Percentiles rank a stretch among this genome's conserved stretches.
Conservation (phyloP, 2,113 vertebrate genomes). For the Zootoca vivipara region DNA sequence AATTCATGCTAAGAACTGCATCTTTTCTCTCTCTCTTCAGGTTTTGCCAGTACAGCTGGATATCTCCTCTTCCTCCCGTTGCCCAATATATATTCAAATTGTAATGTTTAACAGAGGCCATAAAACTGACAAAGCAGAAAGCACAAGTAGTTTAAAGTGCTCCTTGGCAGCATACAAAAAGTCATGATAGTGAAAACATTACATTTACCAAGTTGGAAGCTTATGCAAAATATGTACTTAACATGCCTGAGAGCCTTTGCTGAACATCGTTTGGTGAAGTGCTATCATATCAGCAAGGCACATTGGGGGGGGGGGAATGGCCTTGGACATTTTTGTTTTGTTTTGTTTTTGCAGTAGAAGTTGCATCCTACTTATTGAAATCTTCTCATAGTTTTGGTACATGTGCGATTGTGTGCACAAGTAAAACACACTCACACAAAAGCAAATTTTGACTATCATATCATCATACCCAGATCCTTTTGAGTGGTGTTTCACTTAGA, state of each 20-base stretch:
- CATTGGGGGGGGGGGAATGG: background rate
- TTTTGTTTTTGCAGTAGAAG: background rate
- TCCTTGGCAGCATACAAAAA: constrained; percentile 27
- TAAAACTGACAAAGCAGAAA: constrained; percentile 40
- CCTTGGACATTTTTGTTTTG: background rate
- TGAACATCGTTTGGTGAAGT: background rate
- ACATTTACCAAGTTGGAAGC: constrained; percentile 4
- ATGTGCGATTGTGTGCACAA: background rate
- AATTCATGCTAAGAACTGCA: background rate
- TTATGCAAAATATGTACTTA: constrained; percentile 15
- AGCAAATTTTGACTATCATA: background rate
- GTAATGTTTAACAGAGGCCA: constrained; percentile 3
- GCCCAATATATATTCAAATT: constrained; percentile 28
- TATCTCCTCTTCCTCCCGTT: background rate
- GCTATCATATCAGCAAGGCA: constrained; percentile 23
- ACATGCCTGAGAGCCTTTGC: background rate
- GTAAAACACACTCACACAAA: background rate
- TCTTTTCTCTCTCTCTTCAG: background rate
- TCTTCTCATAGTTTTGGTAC: background rate
- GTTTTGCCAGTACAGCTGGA: background rate
- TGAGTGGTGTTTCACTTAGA: background rate
- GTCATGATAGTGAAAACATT: constrained; percentile 42
- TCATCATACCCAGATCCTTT: background rate
- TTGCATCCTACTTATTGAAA: background rate
- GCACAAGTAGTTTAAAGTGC: constrained; percentile 50